phyloP scores from a whole-genome alignment of 2,888 invertebrate genomes.

The Dasysyrphus albostriatus region DNA sequence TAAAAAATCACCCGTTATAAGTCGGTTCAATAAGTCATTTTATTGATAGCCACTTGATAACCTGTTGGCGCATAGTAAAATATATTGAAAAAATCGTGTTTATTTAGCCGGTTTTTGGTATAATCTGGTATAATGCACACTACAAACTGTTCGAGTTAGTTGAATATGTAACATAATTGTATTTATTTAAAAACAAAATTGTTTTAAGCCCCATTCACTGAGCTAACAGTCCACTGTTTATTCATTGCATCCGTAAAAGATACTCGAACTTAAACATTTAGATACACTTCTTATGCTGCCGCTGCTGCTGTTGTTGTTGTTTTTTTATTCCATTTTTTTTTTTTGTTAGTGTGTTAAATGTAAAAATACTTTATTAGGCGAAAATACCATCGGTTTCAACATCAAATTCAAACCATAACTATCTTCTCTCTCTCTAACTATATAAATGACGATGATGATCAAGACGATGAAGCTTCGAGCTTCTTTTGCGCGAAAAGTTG shows the following conservation, averaged over 20 bases:
- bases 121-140: background rate
- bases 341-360: conserved; percentile 27
- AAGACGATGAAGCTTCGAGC: conserved; percentile 22
- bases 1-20: too few species aligned
- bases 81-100: background rate
- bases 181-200: background rate
- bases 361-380: conserved; percentile 66
- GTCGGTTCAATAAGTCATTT: too few species aligned
- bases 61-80: too few species aligned
- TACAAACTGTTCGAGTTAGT: background rate
- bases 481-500: conserved; percentile 16
- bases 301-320: background rate
- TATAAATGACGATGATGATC: background rate
- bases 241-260: conserved; percentile 17
- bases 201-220: background rate
- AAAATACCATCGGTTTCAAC: conserved; percentile 63
- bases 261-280: conserved; percentile 22
- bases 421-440: background rate
- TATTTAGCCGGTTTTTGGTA: background rate
- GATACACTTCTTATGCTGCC: conserved; percentile 14
- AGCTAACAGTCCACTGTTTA: background rate
- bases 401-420: conserved; percentile 56
- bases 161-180: too few species aligned
- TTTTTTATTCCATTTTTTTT: background rate
- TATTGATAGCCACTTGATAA: too few species aligned